phyloP scores from a whole-genome alignment of 2,113 vertebrate species.

The Phrynosoma blainvillii region DNA sequence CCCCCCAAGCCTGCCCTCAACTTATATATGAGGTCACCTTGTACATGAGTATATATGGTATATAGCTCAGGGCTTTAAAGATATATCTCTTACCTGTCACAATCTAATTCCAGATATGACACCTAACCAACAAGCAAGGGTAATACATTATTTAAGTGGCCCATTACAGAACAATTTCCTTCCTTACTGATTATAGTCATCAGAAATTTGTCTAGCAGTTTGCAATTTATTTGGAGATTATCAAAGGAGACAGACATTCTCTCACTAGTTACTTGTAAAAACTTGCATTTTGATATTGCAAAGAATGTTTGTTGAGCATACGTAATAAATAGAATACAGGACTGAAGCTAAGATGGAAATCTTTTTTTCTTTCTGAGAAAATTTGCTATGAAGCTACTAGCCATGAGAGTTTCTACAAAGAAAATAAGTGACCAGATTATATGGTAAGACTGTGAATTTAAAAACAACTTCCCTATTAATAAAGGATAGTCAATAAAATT shows the following conservation, averaged over 20 bases:
- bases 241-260: slow-evolving; percentile 6
- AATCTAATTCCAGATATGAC: slow-evolving; percentile 8
- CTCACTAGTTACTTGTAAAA: slow-evolving; percentile 10
- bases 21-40: too few species aligned
- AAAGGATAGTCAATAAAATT: background rate
- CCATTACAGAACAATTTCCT: slow-evolving; percentile 25
- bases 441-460: background rate
- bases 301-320: background rate
- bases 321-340: background rate
- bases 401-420: too few species aligned
- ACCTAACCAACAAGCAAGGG: slow-evolving; percentile 1
- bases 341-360: background rate
- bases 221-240: slow-evolving; percentile 26
- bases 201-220: slow-evolving; percentile 22
- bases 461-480: background rate
- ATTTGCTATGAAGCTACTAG: background rate
- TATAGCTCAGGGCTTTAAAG: background rate
- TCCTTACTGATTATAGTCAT: slow-evolving; percentile 15
- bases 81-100: background rate
- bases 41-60: too few species aligned
- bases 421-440: background rate
- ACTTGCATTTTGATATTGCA: slow-evolving; percentile 21
- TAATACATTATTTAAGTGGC: slow-evolving; percentile 15
- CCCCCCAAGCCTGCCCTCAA: too few species aligned
- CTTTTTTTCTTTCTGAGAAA: background rate